phyloP scores from a whole-genome alignment of 92 coral and sea anemone species.

The Ricordea florida region DNA sequence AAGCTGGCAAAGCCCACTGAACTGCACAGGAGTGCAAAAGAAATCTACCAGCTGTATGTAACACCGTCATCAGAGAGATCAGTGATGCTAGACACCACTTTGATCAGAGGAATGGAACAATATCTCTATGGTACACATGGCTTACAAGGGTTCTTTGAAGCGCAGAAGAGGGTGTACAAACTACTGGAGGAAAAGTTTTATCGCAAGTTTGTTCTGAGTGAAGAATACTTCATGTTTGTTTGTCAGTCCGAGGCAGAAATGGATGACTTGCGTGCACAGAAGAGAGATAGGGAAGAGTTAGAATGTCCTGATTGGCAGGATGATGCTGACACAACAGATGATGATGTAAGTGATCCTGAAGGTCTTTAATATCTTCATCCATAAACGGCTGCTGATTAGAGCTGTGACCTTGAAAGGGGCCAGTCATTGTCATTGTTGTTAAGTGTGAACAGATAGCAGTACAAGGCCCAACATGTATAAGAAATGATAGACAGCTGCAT shows the following conservation, averaged over 20 bases:
- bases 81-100: slow-evolving; percentile 85
- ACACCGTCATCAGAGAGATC: slow-evolving; percentile 94
- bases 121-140: slow-evolving; percentile 77
- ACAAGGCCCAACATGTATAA: no score
- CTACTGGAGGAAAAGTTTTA: slow-evolving; percentile 87
- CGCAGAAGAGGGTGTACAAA: slow-evolving; percentile 80
- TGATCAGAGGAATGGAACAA: slow-evolving; percentile 90
- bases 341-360: slow-evolving; percentile 85
- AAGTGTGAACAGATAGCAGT: no score
- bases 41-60: slow-evolving; percentile 89
- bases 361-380: no score
- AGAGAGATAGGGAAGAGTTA: slow-evolving; percentile 68
- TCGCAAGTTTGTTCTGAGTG: slow-evolving; percentile 91
- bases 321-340: slow-evolving; percentile 70
- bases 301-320: slow-evolving; percentile 84
- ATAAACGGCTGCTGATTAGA: no score
- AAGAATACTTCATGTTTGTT: slow-evolving; percentile 87
- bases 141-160: slow-evolving; percentile 85
- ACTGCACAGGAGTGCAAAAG: slow-evolving; percentile 85
- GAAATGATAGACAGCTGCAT: no score
- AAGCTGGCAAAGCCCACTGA: slow-evolving; percentile 83
- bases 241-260: slow-evolving; percentile 93
- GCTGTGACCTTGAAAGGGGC: no score
- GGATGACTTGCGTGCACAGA: slow-evolving; percentile 90
- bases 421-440: no score